These are phyloP conservation scores for Tangara arthus DNA, from an alignment of 2,797 vertebrate species.

Conservation along the genomic window DNA sequence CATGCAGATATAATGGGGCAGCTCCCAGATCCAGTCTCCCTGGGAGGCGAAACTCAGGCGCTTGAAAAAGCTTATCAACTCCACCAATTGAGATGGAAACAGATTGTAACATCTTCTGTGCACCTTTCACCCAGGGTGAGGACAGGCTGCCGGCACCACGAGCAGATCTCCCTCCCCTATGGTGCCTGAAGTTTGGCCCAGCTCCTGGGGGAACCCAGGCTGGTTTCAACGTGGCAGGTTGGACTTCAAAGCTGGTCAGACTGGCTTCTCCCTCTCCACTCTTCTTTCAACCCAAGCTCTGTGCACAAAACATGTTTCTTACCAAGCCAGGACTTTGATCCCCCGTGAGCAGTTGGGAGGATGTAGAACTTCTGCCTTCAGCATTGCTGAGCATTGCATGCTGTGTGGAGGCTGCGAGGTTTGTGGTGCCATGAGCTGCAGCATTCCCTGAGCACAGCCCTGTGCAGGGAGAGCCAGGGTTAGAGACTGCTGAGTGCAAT, in stretches of 20 bases:
- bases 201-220: not conserved
- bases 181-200: not conserved
- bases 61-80: not conserved
- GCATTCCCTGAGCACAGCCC: not conserved
- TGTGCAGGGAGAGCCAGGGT: accelerated
- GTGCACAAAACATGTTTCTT: not conserved
- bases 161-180: not conserved
- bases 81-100: not conserved
- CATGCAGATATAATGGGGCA: not conserved
- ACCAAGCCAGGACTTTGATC: not conserved
- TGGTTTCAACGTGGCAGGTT: accelerated
- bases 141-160: accelerated
- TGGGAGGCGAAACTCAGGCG: not conserved
- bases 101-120: not conserved
- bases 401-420: not conserved
- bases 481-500: not conserved
- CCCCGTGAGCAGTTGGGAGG: not conserved
- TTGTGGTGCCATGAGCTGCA: not conserved
- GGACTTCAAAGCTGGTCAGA: not conserved
- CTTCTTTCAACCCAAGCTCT: not conserved
- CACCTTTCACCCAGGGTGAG: not conserved
- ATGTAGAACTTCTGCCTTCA: not conserved
- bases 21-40: not conserved
- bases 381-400: not conserved
- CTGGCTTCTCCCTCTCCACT: not conserved